Evolutionary conservation across 2,113 vertebrate genomes (phyloP).

Genomic region (Rattus norvegicus): DNA sequence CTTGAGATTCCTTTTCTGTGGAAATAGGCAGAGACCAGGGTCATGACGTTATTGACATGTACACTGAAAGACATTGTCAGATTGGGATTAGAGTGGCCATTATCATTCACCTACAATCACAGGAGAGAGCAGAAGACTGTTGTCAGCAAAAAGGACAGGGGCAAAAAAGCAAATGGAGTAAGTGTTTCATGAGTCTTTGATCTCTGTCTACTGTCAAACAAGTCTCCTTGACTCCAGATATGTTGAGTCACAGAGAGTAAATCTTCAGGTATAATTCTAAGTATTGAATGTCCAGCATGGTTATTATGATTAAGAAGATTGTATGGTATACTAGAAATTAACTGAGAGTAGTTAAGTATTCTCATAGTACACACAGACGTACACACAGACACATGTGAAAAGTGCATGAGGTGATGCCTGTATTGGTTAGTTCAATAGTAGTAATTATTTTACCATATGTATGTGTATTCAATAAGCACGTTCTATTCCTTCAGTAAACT

Average conservation of each 20-base stretch:
- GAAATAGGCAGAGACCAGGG: not conserved
- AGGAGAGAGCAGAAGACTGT: not conserved
- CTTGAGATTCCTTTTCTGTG: not conserved
- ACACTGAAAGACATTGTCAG: not conserved
- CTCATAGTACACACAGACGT: not conserved
- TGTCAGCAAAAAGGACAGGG: not conserved
- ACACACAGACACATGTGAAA: not conserved
- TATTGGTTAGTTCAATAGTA: not conserved
- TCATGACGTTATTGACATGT: not conserved
- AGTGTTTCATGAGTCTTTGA: not conserved
- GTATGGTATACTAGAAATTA: not conserved
- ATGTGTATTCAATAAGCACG: not conserved
- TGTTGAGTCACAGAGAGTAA: not conserved
- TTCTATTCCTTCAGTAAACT: not conserved
- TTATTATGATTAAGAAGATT: not conserved
- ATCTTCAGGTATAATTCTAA: not conserved
- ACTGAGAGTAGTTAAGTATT: not conserved
- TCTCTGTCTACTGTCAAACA: not conserved
- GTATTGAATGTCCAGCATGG: not conserved
- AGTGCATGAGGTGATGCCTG: not conserved
- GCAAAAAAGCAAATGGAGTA: not conserved
- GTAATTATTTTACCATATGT: not conserved
- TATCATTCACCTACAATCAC: not conserved
- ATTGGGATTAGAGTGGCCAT: not conserved
- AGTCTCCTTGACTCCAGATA: not conserved